Conservation (phyloP, 2,113 vertebrate genomes). For the Pterocles gutturalis region DNA sequence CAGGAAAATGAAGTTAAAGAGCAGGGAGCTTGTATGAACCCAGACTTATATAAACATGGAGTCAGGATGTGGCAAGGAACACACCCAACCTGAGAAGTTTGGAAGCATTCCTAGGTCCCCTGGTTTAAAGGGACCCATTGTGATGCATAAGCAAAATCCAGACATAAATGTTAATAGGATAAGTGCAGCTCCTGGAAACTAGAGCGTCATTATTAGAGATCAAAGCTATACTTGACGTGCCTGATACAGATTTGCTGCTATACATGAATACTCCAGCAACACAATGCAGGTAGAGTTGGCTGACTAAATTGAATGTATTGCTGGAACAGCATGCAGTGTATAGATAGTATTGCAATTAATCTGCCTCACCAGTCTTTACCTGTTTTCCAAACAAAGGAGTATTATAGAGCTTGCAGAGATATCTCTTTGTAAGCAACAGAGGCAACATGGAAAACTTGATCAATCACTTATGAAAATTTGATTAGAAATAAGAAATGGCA, state of each 20-base stretch:
- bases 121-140: constrained; percentile 1
- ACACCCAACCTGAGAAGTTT: not conserved
- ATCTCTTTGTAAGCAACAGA: not conserved
- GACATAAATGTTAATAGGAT: constrained; percentile 52
- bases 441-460: not conserved
- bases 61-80: not conserved
- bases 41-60: not conserved
- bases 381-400: not conserved
- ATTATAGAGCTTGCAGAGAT: not conserved
- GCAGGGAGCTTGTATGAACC: not conserved
- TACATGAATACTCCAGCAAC: not conserved
- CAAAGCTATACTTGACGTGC: constrained; percentile 10
- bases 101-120: not conserved
- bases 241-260: constrained; percentile 40
- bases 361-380: not conserved
- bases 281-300: not conserved
- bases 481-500: not conserved
- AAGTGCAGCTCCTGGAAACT: not conserved
- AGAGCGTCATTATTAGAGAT: constrained; percentile 18
- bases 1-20: not conserved
- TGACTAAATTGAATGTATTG: not conserved
- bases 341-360: not conserved
- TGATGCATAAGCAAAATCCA: constrained; percentile 42
- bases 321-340: not conserved
- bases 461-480: not conserved